phyloP scores from a whole-genome alignment of 1,140 invertebrate species.

The Ridgeia piscesae region DNA sequence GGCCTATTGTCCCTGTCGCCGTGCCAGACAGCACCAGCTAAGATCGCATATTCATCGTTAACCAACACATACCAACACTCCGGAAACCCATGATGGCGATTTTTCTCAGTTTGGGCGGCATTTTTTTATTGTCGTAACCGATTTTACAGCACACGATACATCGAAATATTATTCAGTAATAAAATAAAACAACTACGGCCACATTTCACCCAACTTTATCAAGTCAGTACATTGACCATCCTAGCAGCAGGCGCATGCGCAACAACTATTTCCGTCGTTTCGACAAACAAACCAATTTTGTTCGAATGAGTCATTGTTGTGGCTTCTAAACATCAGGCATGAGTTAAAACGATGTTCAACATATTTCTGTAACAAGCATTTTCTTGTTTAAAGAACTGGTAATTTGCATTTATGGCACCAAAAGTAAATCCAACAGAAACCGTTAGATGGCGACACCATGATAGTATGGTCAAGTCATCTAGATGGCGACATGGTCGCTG shows the following conservation, averaged over 20 bases:
- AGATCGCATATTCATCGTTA: neutral
- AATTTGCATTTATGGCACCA: neutral
- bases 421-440: neutral
- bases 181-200: constrained; percentile 5
- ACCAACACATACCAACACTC: constrained; percentile 16
- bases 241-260: neutral
- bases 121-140: neutral
- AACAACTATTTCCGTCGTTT: neutral
- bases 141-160: constrained; percentile 5
- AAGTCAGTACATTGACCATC: neutral
- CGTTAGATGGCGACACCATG: neutral
- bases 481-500: neutral
- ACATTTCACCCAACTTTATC: neutral
- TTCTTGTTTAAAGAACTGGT: neutral
- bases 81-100: constrained; percentile 24
- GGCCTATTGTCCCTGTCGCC: neutral
- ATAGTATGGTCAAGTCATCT: neutral
- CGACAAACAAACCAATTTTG: neutral
- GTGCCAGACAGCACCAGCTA: neutral
- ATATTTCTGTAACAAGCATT: neutral
- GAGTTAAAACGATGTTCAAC: neutral
- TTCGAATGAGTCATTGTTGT: neutral
- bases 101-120: constrained; percentile 15
- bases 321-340: neutral
- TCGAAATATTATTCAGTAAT: neutral